Conservation (phyloP, 2,888 invertebrate genomes). For the Hylaea fasciaria region DNA sequence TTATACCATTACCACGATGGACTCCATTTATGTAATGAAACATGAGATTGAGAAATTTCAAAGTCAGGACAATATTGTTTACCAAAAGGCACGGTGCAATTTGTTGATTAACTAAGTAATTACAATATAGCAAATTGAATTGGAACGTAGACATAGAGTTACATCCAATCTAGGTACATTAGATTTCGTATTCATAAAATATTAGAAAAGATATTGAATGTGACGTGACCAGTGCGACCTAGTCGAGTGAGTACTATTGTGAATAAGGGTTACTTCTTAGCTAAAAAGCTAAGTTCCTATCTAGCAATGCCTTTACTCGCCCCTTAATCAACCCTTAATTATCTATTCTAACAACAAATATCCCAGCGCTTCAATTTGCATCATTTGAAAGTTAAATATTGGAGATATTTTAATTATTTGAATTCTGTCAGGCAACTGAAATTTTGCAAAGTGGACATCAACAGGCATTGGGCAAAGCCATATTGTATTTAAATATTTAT, state of each 20-base stretch:
- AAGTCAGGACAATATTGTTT: constrained; percentile 5
- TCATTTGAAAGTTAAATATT: too few species aligned
- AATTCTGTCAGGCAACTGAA: neutral
- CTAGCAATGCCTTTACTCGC: too few species aligned
- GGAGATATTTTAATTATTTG: neutral
- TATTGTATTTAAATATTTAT: neutral
- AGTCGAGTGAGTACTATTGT: too few species aligned
- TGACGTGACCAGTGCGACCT: too few species aligned
- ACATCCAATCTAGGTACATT: too few species aligned
- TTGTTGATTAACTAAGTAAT: constrained; percentile 3
- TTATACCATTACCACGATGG: constrained; percentile 11
- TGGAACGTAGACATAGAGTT: neutral
- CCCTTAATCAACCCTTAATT: too few species aligned
- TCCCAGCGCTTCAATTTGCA: too few species aligned
- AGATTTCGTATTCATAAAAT: too few species aligned
- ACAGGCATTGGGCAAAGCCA: neutral
- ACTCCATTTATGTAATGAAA: constrained; percentile 8
- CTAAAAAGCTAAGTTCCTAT: too few species aligned
- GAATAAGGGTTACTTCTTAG: too few species aligned
- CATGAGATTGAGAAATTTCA: constrained; percentile 2
- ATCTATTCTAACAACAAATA: too few species aligned
- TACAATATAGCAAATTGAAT: neutral
- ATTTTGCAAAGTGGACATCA: too few species aligned
- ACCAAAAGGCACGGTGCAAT: neutral
- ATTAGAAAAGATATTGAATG: neutral